Base-by-base conservation (phyloP, 2,797 vertebrate genomes). In the Schizopygopsis pylzovi region DNA sequence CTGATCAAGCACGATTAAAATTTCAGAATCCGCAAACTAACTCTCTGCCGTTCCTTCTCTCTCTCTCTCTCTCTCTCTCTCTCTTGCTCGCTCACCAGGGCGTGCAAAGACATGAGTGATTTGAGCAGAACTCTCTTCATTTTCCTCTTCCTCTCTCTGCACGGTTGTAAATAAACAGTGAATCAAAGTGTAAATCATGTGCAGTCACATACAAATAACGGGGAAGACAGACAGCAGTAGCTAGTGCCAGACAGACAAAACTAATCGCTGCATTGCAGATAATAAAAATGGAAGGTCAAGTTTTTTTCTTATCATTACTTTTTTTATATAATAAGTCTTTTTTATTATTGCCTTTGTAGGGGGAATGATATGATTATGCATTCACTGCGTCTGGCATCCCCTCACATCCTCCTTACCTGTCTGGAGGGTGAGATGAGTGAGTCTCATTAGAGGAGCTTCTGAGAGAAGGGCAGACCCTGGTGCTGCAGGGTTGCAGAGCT, bases 261-360 rank as follows among this genome's bases (percentile, higher is more conserved):
- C 90, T 91, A 93, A 94, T 94, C 91, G 90, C 95, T 94, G 94
- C 94, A 95, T 92, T 95, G 95, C 94, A 95, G 94, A 93, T 93
- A 91, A 94, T 94, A 91, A 93, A 91, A 93, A 83, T 83, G 92
- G 93, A 95, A 95, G 94, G 93, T 95, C 93, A 93, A 85, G 76
- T 91, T 91, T 86, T 88, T 83, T 70, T 82, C 89, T 79, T 86
- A 79, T 85, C 86, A 86, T 89, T 90, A 76, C 76, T 87, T 80
- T 54, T 41, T 28, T 61, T 77, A 47, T 71, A 39, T 73, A 45
- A 70, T 84, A 86, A 79, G 43, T 49, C 81, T 49, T 81, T 86
- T 81, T 56, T 63, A 83, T 78, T 88, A 86, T 85, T 91, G 80
- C 78, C 85, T 90, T 87, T 81, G 83, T 88, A 82, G 68, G 84